Base-by-base conservation (phyloP, 2,888 invertebrate species). In the Brenthis hecate region DNA sequence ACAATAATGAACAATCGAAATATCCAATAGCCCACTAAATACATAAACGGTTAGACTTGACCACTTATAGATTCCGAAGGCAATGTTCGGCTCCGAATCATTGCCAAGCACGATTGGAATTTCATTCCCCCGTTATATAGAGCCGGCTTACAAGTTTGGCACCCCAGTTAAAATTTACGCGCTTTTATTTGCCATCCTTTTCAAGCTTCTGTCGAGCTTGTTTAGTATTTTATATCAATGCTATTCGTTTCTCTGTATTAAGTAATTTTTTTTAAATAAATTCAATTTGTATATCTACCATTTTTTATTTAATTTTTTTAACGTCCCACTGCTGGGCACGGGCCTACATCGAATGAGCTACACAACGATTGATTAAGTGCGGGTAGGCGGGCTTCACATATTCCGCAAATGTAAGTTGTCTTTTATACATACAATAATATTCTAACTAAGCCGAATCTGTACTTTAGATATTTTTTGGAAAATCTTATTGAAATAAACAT, bases 71-170 rank as follows among this genome's bases (percentile, higher is more conserved):
- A 74, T 74, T 74, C 73, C 74, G 56, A 54, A 62, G 69, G 68
- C 65, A 72, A 71, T 71, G 71, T 69, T 57, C 63, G 65, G 67
- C 61, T 56, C 57, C 65, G 74, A 72, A 73, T 74, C 72, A 71
- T 71, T 70, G 72, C 72, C 65, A 73, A 75, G 74, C 70, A 79
- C 74, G 77, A 76, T 77, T 72, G 80, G 81, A 78, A 81, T 81
- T 73, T 72, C 75, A 69, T 66, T 73, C 58, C 50, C 50, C 62
- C 64, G 58, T 50, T 28, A 51, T 66, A 66, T 60, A 60, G 48
- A 28, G 28, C 50, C 50, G 66, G 66, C 66, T 62, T 69, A 65
- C 32, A 65, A 62, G 53, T 53, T 65, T 57, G 56, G 50, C 56
- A 56, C 56, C 56, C 48, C 65, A 36, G 36, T 36, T 36, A 47